phyloP scores from a whole-genome alignment of 2,113 vertebrate species.

The Atrichornis clamosus region DNA sequence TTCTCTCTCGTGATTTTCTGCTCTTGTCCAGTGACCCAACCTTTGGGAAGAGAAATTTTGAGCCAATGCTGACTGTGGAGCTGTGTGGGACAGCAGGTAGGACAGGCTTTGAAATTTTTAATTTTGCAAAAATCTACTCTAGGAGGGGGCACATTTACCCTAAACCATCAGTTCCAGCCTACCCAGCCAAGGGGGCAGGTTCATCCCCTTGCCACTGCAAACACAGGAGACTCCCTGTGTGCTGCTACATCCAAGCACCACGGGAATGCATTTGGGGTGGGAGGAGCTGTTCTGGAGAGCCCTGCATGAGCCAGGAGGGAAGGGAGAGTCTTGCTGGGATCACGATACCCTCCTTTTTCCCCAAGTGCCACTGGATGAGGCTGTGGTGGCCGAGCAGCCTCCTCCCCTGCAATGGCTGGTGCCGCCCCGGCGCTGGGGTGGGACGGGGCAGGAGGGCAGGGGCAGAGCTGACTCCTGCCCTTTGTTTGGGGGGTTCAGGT shows the following conservation, averaged over 20 bases:
- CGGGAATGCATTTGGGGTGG: accelerated
- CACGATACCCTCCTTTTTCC: neutral
- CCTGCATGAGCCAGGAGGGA: neutral
- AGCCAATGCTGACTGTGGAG: slow-evolving; percentile 89
- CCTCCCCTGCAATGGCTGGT: neutral
- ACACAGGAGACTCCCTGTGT: neutral
- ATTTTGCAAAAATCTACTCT: neutral
- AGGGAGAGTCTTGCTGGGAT: neutral
- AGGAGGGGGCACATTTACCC: neutral
- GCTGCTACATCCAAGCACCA: accelerated
- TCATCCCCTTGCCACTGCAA: neutral
- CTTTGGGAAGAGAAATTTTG: slow-evolving; percentile 84
- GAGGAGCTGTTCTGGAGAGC: neutral
- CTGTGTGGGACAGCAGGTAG: slow-evolving; percentile 97
- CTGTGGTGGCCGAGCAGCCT: neutral
- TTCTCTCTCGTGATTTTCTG: neutral
- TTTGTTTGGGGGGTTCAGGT: slow-evolving; percentile 72
- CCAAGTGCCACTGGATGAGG: neutral
- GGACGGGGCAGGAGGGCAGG: neutral
- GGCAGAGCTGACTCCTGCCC: slow-evolving; percentile 23
- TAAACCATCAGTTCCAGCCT: neutral
- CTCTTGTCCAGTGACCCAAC: slow-evolving; percentile 55
- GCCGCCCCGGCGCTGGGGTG: neutral
- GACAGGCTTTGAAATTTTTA: neutral
- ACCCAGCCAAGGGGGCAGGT: neutral